Evolutionary conservation across 2,797 vertebrate genomes (phyloP).

Genomic region (Carduelis carduelis): DNA sequence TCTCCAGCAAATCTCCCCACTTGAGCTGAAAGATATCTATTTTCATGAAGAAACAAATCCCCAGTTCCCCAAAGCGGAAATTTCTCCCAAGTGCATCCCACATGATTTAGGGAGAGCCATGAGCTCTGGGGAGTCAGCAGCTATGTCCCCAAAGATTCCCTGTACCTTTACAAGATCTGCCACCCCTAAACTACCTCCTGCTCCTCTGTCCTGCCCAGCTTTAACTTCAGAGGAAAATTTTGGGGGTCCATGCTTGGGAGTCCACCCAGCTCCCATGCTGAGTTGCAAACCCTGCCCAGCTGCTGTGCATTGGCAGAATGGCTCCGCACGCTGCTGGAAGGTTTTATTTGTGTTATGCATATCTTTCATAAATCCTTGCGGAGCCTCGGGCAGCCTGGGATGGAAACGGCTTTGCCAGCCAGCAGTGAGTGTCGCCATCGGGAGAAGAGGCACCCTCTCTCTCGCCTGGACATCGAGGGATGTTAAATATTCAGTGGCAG

Average conservation of each 20-base stretch:
- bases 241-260: background rate
- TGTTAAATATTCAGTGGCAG: slow-evolving; percentile 30
- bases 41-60: background rate
- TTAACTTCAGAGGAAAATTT: background rate
- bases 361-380: slow-evolving; percentile 1
- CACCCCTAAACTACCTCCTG: background rate
- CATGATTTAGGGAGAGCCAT: background rate
- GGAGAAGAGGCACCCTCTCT: background rate
- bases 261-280: background rate
- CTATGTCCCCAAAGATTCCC: background rate
- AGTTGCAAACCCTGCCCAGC: background rate
- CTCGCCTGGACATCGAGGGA: background rate
- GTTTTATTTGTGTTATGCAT: slow-evolving; percentile 48
- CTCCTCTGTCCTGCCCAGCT: background rate
- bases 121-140: background rate
- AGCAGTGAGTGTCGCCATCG: background rate
- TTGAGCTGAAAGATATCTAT: background rate
- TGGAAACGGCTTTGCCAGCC: background rate
- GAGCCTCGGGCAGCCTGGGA: background rate
- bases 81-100: background rate
- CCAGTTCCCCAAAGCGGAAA: background rate
- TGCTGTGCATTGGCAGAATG: background rate
- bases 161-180: background rate
- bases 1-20: background rate
- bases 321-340: background rate